Evolutionary conservation across 1,140 invertebrate genomes (phyloP), one percentile per base, ranked within the genome.

Genomic region (Drosophila biarmipes): DNA sequence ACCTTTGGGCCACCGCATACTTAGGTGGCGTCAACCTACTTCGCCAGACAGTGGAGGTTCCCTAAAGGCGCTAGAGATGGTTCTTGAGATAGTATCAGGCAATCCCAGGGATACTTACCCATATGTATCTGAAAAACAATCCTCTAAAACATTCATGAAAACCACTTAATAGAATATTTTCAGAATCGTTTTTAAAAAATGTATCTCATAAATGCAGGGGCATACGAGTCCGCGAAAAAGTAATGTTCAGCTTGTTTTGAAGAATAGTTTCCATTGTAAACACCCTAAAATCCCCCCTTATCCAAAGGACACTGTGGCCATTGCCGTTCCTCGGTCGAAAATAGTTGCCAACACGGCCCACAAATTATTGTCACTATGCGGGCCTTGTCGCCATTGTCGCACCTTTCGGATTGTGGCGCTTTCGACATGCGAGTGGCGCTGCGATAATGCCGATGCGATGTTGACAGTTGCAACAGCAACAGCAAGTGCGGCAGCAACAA

Each of bases 1-100:
- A 87, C 84, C 84, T 87, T 62, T 89, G 78, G 71, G 84, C 68
- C 78, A 59, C 37, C 55, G 57, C 81, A 89, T 86, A 68, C 82
- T 81, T 84, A 89, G 85, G 84, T 89, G 84, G 84, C 84, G 84
- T 89, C 84, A 89, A 84, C 85, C 84, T 89, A 89, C 58, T 89
- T 89, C 37, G 38, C 35, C 6, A n/a, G 19, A 45, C 59, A 74
- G 72, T 52, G 17, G 11, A 31, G 43, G n/a, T 42, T 73, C n/a
- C 2, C 0, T 5, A 46, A n/a, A n/a, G 2, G 14, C 24, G 12
- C 17, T 17, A 0, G 3, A 14, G 24, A 5, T 7, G 6, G 0
- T 31, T 10, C 7, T 2, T 38, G 6, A 10, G 11, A 7, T 17
- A 17, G 12, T 11, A 2, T n/a, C 14, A 14, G 4, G 11, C 14